These are phyloP conservation scores for Schrankia costaestrigalis DNA, from an alignment of 2,888 invertebrate genomes.

Conservation along the genomic window DNA sequence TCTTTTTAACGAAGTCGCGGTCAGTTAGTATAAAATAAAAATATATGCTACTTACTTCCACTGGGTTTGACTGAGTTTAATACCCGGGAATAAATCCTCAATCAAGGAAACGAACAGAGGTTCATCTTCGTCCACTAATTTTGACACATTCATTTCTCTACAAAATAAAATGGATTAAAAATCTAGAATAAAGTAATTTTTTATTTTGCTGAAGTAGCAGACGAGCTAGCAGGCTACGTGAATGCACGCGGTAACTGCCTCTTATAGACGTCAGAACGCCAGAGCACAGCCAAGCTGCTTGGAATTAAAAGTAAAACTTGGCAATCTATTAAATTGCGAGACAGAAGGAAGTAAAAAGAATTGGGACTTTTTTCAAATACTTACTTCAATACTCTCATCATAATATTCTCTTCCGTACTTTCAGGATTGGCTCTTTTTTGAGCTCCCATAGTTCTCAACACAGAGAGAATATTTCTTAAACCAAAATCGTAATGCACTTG, in stretches of 20 bases:
- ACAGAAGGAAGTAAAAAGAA: too few relatives aligned
- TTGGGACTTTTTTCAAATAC: too few relatives aligned
- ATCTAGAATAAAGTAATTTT: too few relatives aligned
- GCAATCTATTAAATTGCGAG: too few relatives aligned
- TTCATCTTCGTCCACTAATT: slow-evolving; percentile 95
- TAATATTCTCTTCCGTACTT: slow-evolving; percentile 92
- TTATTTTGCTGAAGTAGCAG: too few relatives aligned
- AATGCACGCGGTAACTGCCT: too few relatives aligned
- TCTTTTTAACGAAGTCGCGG: too few relatives aligned
- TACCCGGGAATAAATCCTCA: slow-evolving; percentile 94
- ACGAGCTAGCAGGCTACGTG: too few relatives aligned
- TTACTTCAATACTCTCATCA: slow-evolving; percentile 91
- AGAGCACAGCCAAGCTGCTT: too few relatives aligned
- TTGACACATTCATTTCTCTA: slow-evolving; percentile 96
- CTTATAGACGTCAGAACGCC: too few relatives aligned
- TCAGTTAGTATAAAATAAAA: background rate
- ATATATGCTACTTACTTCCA: slow-evolving; percentile 3
- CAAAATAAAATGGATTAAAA: slow-evolving; percentile 11
- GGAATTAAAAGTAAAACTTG: too few relatives aligned
- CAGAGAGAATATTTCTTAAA: slow-evolving; percentile 89
- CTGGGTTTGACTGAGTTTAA: slow-evolving; percentile 83
- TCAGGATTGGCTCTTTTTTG: slow-evolving; percentile 90
- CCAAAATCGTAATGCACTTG: slow-evolving; percentile 95
- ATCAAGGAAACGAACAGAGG: slow-evolving; percentile 92
- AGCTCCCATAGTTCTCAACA: slow-evolving; percentile 88